A percentile compares a stretch with the other conserved stretches of the same genome.
These are phyloP conservation scores for Patella vulgata DNA, from an alignment of 1,140 invertebrate genomes.

Conservation along the genomic window DNA sequence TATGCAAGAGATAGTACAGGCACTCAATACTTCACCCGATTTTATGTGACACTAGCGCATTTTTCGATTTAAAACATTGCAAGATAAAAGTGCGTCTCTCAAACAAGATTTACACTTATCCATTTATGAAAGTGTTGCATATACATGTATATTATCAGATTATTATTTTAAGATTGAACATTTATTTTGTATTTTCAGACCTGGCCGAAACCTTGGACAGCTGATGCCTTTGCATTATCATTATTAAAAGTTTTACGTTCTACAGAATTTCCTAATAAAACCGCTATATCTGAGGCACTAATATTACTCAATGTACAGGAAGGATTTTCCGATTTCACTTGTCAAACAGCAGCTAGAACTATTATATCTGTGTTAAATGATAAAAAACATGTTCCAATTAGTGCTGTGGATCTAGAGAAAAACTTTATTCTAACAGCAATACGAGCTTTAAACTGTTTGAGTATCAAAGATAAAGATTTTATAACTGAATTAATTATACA, in stretches of 20 bases:
- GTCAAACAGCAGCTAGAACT: conserved; percentile 36
- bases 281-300: conserved; percentile 48
- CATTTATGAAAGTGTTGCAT: too few species aligned
- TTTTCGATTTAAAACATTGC: too few species aligned
- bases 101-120: too few species aligned
- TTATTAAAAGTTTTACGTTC: conserved; percentile 49
- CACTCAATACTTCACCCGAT: too few species aligned
- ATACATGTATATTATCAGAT: too few species aligned
- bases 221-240: conserved; percentile 51
- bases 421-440: conserved; percentile 53
- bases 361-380: conserved; percentile 50
- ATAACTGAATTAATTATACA: conserved; percentile 58
- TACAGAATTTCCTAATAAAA: conserved; percentile 49
- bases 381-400: conserved; percentile 48
- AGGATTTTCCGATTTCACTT: conserved; percentile 40
- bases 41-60: too few species aligned
- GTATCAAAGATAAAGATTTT: conserved; percentile 51
- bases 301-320: conserved; percentile 49
- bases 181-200: conserved; percentile 44
- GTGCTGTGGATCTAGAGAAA: conserved; percentile 47
- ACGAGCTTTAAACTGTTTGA: conserved; percentile 48
- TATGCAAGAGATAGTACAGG: too few species aligned
- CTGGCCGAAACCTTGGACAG: conserved; percentile 62
- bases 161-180: too few species aligned
- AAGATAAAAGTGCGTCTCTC: too few species aligned